Evolutionary conservation across 2,888 invertebrate genomes (phyloP), one percentile per base, ranked within the genome.

Genomic region (Rhopalosiphum nymphaeae): DNA sequence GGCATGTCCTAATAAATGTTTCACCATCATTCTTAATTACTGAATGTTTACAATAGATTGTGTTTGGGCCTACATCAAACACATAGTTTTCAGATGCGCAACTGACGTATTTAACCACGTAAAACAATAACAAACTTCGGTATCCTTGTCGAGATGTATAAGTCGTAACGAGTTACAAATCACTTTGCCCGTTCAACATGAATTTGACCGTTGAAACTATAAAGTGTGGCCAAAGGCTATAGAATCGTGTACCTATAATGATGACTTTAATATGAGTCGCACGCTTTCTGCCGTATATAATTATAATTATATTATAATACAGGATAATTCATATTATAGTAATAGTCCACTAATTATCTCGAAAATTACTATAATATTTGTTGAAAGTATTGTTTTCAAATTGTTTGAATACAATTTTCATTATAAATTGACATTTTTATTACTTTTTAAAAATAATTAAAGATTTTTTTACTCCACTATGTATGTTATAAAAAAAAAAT

Each of bases 91-190:
- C 36, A 21, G 36, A 78, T 7, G 7, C 36, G 36, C 36, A 16
- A 78, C 78, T 78, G 21, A 36, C 78, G 36, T 21, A 21, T 78
- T 36, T 78, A 36, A 78, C 78, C 78, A 21, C 9, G 36, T 36
- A 21, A 78, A 78, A 78, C 78, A 78, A 78, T 78, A 78, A 36
- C 78, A 78, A 78, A 78, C 78, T 78, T 78, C 36, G 16, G 11
- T 36, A 36, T 36, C 21, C 78, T 36, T 78, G 78, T 36, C 21
- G 78, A 1, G 78, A 36, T 78, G 78, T 36, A 78, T 36, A 36
- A 78, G 78, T 78, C 21, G 78, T 36, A 78, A 78, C 36, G 78
- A 78, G 78, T 78, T 78, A 78, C 78, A 78, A 78, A 78, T 36
- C 78, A 78, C 78, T 78, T 78, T 78, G 36, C 36, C 36, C 36